Evolutionary conservation across 1,140 invertebrate species (phyloP).

Genomic region (Pogonomyrmex californicus): DNA sequence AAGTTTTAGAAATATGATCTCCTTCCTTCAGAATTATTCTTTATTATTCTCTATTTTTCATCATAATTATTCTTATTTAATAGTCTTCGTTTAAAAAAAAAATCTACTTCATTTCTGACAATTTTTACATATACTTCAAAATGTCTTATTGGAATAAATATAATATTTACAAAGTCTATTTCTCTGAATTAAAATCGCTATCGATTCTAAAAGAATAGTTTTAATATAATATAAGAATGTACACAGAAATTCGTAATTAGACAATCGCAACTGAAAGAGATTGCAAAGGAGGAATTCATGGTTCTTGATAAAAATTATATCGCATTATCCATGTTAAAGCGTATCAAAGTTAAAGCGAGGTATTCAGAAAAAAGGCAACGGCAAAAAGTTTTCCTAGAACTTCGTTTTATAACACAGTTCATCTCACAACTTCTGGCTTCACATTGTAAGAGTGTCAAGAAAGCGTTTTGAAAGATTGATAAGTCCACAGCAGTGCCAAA

Average conservation of each 20-base stretch:
- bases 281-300: neutral
- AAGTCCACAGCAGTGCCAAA: neutral
- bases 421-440: constrained; percentile 13
- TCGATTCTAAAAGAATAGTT: neutral
- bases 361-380: neutral
- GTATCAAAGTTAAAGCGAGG: neutral
- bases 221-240: neutral
- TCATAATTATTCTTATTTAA: neutral
- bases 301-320: neutral
- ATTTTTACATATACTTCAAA: neutral
- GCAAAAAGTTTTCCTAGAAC: constrained; percentile 19
- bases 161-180: neutral
- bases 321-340: neutral
- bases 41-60: neutral
- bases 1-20: neutral
- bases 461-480: constrained; percentile 36
- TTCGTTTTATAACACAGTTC: constrained; percentile 15
- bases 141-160: neutral
- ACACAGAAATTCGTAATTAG: neutral
- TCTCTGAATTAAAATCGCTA: neutral
- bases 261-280: neutral
- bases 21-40: neutral
- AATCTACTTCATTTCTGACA: neutral
- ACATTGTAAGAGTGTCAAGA: too few relatives aligned
- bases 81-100: neutral